These are phyloP conservation scores for Limanda limanda DNA, from an alignment of 2,113 vertebrate genomes.

Conservation along the genomic window DNA sequence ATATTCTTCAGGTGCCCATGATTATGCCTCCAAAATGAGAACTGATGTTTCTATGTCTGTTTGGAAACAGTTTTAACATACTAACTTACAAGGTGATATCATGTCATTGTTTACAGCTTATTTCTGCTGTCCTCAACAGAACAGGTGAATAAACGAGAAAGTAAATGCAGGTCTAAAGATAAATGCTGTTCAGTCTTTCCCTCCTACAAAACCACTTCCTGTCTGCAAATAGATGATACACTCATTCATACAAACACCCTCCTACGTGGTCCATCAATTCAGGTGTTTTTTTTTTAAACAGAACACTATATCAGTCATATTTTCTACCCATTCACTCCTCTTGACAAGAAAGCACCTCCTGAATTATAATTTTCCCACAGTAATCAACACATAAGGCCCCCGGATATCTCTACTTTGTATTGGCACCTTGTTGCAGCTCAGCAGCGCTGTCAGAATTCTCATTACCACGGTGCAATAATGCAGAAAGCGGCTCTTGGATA, in stretches of 20 bases:
- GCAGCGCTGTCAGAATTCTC: conserved; percentile 42
- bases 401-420: conserved; percentile 3
- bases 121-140: background rate
- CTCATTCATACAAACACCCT: background rate
- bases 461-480: conserved; percentile 54
- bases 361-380: conserved; percentile 28
- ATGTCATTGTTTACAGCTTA: background rate
- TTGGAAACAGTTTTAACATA: no score
- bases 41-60: no score
- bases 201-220: background rate
- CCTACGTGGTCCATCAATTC: no score
- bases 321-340: conserved; percentile 3
- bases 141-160: background rate
- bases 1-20: no score
- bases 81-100: background rate
- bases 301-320: background rate
- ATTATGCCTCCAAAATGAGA: no score
- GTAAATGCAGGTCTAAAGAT: background rate
- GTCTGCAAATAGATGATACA: background rate
- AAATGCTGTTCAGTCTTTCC: background rate
- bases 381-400: background rate
- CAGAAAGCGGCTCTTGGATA: conserved; percentile 46
- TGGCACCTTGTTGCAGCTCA: conserved; percentile 15
- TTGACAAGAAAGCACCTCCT: conserved; percentile 7
- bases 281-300: background rate